Conservation (phyloP, 2,797 vertebrate species). For the Lepus townsendii region DNA sequence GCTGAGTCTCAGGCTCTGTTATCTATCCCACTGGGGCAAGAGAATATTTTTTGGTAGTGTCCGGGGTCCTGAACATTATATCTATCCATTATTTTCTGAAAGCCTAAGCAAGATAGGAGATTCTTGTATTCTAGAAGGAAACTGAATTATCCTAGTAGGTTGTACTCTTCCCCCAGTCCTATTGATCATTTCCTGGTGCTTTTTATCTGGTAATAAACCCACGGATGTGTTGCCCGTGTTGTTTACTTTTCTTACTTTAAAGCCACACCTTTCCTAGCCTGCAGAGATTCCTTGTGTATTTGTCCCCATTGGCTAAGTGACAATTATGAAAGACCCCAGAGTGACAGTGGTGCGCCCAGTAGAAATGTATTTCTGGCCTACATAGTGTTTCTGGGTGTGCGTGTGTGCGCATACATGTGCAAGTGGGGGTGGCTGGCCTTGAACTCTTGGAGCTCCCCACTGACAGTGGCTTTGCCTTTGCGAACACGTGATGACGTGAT, state of each 20-base stretch:
- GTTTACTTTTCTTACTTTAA: background rate
- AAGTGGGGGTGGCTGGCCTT: background rate
- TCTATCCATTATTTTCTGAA: background rate
- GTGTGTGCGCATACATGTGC: background rate
- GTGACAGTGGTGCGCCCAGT: background rate
- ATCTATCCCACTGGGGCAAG: no score
- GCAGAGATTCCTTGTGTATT: background rate
- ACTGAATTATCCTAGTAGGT: background rate
- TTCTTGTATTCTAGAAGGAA: slow-evolving; percentile 25
- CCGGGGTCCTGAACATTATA: background rate
- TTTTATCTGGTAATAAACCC: background rate
- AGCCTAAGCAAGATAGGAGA: background rate
- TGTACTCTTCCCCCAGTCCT: slow-evolving; percentile 18
- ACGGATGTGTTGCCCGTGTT: background rate
- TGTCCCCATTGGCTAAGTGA: background rate
- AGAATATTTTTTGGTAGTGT: background rate
- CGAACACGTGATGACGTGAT: fast-evolving
- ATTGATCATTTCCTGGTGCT: background rate
- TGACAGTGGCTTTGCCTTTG: background rate
- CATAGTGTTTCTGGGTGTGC: no score
- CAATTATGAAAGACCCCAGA: background rate
- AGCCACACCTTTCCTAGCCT: background rate
- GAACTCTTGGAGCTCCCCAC: background rate
- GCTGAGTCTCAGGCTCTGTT: background rate
- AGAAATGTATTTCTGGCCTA: background rate